phyloP scores from a whole-genome alignment of 1,140 invertebrate genomes.

The Polypedilum vanderplanki region DNA sequence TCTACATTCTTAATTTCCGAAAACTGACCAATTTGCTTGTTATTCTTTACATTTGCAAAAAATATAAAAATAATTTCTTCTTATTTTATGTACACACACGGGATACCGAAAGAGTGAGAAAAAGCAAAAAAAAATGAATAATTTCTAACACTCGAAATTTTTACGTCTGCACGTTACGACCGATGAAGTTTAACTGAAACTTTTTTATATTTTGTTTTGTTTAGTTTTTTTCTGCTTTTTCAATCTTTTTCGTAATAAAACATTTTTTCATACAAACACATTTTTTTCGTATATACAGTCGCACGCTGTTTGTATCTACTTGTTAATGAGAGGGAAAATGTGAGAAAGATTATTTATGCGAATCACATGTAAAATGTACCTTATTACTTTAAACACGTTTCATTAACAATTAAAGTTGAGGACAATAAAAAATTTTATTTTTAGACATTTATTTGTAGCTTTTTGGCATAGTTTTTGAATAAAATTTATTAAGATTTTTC shows the following conservation, averaged over 20 bases:
- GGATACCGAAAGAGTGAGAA: too few species aligned
- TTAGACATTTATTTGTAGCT: too few species aligned
- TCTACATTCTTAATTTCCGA: slow-evolving; percentile 2
- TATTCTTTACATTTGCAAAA: slow-evolving; percentile 5
- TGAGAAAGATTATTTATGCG: background rate
- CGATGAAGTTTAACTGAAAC: slow-evolving; percentile 10
- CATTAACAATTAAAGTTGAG: background rate
- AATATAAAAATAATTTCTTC: background rate
- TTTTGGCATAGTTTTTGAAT: too few species aligned
- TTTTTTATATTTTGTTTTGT: background rate
- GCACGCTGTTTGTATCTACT: too few species aligned
- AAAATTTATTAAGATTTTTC: too few species aligned
- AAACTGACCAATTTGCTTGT: slow-evolving; percentile 18
- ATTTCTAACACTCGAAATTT: background rate
- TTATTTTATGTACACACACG: background rate
- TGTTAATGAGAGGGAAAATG: too few species aligned
- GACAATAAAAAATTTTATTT: too few species aligned
- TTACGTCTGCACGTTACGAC: slow-evolving; percentile 10
- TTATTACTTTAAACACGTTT: background rate
- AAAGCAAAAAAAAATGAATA: too few species aligned
- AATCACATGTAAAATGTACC: background rate
- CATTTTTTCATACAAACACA: slow-evolving; percentile 5
- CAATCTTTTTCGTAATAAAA: slow-evolving; percentile 9
- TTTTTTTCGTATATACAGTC: too few species aligned
- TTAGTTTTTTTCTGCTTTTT: background rate